phyloP scores from a whole-genome alignment of 2,113 vertebrate genomes.

The Gasterosteus nipponicus region DNA sequence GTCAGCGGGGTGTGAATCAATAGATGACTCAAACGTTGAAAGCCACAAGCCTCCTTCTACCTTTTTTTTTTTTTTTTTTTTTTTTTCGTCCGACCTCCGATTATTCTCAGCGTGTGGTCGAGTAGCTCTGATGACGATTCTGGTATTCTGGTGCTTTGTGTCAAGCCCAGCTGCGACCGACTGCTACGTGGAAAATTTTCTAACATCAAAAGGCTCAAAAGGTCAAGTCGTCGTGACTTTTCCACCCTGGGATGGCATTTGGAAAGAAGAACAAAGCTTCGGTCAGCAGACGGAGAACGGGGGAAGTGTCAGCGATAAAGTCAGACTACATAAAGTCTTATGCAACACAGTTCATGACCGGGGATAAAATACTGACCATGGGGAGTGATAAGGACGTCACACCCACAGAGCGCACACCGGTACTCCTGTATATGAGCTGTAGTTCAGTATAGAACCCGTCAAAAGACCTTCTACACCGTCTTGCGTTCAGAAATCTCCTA shows the following conservation, averaged over 20 bases:
- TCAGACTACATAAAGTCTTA: constrained; percentile 16
- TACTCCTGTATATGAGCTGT: background rate
- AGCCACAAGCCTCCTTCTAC: constrained; percentile 14
- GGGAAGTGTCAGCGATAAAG: constrained; percentile 46
- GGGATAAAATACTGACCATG: constrained; percentile 36
- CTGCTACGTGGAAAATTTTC: constrained; percentile 30
- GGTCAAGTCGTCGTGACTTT: constrained; percentile 34
- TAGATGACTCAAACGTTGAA: constrained; percentile 22
- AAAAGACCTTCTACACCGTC: background rate
- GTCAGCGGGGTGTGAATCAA: constrained; percentile 37
- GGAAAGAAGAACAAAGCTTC: constrained; percentile 45
- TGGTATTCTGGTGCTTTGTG: constrained; percentile 38
- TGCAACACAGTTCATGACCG: constrained; percentile 14
- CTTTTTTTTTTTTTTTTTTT: constrained; percentile 19
- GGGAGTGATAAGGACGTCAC: constrained; percentile 14
- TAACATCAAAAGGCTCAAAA: constrained; percentile 25
- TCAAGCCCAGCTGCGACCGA: constrained; percentile 12
- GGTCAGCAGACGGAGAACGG: constrained; percentile 17
- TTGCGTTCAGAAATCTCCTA: background rate
- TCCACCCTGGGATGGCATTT: constrained; percentile 44
- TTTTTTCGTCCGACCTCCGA: constrained; percentile 3
- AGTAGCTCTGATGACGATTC: constrained; percentile 44
- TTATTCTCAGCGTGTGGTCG: constrained; percentile 42
- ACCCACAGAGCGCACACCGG: background rate
- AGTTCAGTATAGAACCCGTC: background rate